These are phyloP conservation scores for Hemistola chrysoprasaria DNA, from an alignment of 2,888 invertebrate species.

Conservation along the genomic window DNA sequence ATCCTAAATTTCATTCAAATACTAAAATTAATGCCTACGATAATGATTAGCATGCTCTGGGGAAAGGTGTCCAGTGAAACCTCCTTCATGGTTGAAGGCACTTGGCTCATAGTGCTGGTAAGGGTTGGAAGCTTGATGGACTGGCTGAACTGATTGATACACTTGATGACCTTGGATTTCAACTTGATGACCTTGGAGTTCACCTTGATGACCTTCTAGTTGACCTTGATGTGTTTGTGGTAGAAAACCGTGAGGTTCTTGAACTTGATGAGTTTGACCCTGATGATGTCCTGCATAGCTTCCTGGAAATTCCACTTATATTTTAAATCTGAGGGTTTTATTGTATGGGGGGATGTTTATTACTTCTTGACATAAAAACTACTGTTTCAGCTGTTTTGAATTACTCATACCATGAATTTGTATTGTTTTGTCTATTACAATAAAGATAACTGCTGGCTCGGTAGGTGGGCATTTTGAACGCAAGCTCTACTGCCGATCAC, in stretches of 20 bases:
- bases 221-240: neutral
- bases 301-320: conserved; percentile 33
- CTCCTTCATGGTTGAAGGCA: conserved; percentile 3
- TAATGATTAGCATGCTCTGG: neutral
- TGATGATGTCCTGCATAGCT: conserved; percentile 37
- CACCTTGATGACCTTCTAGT: conserved; percentile 2
- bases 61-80: conserved; percentile 1
- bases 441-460: no score
- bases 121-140: conserved; percentile 1
- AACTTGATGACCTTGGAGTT: conserved; percentile 4
- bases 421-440: no score
- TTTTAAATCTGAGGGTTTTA: no score
- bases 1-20: no score
- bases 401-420: no score
- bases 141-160: neutral
- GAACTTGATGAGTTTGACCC: conserved; percentile 5
- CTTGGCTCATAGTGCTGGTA: conserved; percentile 9
- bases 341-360: no score
- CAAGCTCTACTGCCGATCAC: no score
- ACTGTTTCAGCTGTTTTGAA: no score
- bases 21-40: no score
- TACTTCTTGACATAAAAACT: no score
- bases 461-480: no score
- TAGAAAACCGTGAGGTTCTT: neutral
- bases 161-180: conserved; percentile 6